These are phyloP conservation scores for Oncorhynchus gorbuscha DNA, from an alignment of 2,113 vertebrate species.

Conservation along the genomic window DNA sequence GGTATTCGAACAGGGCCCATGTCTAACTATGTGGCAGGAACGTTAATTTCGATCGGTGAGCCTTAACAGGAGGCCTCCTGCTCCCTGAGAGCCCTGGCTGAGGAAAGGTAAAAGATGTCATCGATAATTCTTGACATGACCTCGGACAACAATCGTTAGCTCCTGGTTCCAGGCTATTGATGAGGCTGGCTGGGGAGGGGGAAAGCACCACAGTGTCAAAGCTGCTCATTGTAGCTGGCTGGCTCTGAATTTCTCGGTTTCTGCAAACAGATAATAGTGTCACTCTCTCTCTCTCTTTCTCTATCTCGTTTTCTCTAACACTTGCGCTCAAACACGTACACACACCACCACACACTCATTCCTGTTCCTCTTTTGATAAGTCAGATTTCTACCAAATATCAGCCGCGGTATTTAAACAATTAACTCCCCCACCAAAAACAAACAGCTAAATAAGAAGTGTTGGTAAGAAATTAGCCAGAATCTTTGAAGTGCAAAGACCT, in stretches of 20 bases:
- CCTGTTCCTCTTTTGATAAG: not conserved
- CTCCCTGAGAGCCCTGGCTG: not conserved
- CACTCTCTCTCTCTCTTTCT: too few relatives aligned
- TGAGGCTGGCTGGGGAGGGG: constrained; percentile 4
- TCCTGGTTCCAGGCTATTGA: constrained; percentile 29
- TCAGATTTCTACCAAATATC: too few relatives aligned
- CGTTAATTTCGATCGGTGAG: not conserved
- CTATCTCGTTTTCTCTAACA: not conserved
- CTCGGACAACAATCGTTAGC: constrained; percentile 32
- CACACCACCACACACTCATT: not conserved
- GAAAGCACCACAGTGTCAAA: not conserved
- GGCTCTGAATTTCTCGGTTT: constrained; percentile 1
- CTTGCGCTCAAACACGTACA: not conserved
- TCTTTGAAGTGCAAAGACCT: constrained; percentile 5
- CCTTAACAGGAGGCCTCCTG: not conserved
- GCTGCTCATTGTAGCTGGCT: constrained; percentile 1
- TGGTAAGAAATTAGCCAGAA: not conserved
- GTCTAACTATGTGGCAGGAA: not conserved
- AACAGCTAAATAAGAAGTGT: constrained; percentile 33
- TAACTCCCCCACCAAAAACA: not conserved
- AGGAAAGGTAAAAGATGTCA: constrained; percentile 18
- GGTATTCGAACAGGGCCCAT: too few relatives aligned
- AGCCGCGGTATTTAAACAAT: too few relatives aligned
- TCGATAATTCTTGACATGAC: constrained; percentile 37
- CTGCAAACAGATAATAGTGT: too few relatives aligned